phyloP scores from a whole-genome alignment of 2,888 invertebrate species.

The Limnephilus auricula region DNA sequence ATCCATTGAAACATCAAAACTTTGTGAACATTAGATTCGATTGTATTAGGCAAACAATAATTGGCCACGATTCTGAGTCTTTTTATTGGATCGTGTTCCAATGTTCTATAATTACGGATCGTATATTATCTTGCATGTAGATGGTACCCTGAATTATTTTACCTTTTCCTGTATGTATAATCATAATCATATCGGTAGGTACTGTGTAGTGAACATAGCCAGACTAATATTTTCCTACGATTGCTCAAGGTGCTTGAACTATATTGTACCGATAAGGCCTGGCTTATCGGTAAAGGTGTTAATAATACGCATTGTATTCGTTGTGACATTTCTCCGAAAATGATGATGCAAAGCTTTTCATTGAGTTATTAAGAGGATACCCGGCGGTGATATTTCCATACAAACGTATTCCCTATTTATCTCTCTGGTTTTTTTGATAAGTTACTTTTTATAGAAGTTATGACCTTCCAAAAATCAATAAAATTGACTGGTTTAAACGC shows the following conservation, averaged over 20 bases:
- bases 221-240: background rate
- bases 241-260: constrained; percentile 35
- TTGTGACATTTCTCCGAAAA: constrained; percentile 8
- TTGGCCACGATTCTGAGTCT: background rate
- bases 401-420: no score
- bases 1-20: background rate
- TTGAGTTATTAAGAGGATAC: no score
- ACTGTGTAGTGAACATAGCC: background rate
- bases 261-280: constrained; percentile 17
- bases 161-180: background rate
- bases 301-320: background rate
- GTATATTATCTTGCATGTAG: background rate
- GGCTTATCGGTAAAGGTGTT: constrained; percentile 32
- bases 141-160: background rate
- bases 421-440: no score
- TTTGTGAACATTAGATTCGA: background rate
- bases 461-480: no score
- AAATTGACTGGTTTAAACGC: no score
- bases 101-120: background rate
- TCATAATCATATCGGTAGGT: background rate
- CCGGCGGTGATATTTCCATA: no score
- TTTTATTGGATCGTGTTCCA: background rate
- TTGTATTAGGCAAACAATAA: background rate
- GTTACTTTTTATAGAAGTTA: no score
- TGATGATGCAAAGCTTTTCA: background rate